Conservation (phyloP, 2,113 vertebrate genomes). For the Poecilia latipinna region DNA sequence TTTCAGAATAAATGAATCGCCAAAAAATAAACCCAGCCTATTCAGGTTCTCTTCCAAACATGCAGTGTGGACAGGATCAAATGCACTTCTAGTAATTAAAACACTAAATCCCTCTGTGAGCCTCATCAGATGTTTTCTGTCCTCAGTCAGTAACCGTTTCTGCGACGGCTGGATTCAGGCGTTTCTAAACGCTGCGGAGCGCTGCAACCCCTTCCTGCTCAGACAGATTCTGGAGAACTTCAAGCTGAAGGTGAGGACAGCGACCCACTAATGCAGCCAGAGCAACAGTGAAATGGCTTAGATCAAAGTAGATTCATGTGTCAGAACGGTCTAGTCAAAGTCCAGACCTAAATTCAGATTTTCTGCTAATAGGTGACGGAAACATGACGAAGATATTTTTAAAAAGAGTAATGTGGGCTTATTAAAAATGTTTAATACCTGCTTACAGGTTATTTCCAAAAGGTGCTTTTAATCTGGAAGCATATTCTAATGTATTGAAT, state of each 20-base stretch:
- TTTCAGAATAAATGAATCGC: background rate
- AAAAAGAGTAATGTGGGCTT: too few species aligned
- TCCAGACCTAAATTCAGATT: too few species aligned
- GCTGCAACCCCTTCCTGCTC: slow-evolving; percentile 93
- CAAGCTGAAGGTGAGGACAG: slow-evolving; percentile 90
- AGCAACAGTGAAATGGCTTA: too few species aligned
- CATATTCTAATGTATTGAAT: too few species aligned
- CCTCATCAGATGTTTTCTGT: slow-evolving; percentile 14
- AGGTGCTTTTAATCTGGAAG: too few species aligned
- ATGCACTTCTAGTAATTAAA: background rate
- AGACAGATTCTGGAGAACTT: slow-evolving; percentile 97
- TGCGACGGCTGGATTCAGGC: slow-evolving; percentile 96
- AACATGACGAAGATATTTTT: too few species aligned
- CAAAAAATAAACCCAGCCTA: background rate
- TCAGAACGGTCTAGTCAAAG: too few species aligned
- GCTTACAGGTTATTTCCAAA: too few species aligned
- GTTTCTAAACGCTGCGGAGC: slow-evolving; percentile 89
- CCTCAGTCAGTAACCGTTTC: slow-evolving; percentile 91
- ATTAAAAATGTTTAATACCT: too few species aligned
- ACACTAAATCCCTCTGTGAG: background rate
- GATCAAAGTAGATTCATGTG: too few species aligned
- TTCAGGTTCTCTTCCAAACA: background rate
- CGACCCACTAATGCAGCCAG: too few species aligned
- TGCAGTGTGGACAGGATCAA: background rate
- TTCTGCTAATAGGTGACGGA: too few species aligned